These are phyloP conservation scores for Actinernus sp. DNA, from an alignment of 92 coral and sea anemone species.

Conservation along the genomic window DNA sequence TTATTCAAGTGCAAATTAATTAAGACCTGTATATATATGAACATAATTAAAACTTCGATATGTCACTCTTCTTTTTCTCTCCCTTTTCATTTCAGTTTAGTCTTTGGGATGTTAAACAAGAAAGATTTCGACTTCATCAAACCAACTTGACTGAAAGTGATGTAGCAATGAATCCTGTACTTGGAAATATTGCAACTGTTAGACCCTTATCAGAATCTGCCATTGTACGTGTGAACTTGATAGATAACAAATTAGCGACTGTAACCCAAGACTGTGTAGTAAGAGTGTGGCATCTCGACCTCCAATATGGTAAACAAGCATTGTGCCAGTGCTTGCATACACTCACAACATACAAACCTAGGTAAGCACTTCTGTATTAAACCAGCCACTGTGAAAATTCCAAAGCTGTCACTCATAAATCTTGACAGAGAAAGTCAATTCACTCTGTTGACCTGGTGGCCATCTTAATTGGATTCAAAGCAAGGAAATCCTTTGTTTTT, in stretches of 20 bases:
- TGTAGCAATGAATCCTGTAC: conserved; percentile 8
- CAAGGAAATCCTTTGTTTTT: no score
- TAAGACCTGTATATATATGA: no score
- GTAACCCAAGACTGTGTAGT: conserved; percentile 85
- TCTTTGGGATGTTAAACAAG: conserved; percentile 75
- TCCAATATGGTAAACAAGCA: conserved; percentile 43
- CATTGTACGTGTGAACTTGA: conserved; percentile 77
- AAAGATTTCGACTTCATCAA: conserved; percentile 57
- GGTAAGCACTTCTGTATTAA: conserved; percentile 24
- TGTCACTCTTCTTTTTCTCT: no score
- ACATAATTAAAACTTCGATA: no score
- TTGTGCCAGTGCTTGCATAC: conserved; percentile 77
- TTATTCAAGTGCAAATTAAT: no score
- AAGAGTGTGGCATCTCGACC: conserved; percentile 80
- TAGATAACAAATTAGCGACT: conserved; percentile 79
- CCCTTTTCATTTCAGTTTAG: conserved; percentile 77
- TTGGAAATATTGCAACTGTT: conserved; percentile 7
- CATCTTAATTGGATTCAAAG: no score
- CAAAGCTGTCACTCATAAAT: neutral
- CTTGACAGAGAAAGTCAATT: neutral
- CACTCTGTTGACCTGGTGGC: no score
- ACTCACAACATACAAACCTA: conserved; percentile 80
- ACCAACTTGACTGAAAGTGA: conserved; percentile 47
- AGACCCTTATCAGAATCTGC: conserved; percentile 41
- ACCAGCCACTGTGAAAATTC: neutral